Evolutionary conservation across 2,797 vertebrate genomes (phyloP).

Genomic region (Delichon dasypus): DNA sequence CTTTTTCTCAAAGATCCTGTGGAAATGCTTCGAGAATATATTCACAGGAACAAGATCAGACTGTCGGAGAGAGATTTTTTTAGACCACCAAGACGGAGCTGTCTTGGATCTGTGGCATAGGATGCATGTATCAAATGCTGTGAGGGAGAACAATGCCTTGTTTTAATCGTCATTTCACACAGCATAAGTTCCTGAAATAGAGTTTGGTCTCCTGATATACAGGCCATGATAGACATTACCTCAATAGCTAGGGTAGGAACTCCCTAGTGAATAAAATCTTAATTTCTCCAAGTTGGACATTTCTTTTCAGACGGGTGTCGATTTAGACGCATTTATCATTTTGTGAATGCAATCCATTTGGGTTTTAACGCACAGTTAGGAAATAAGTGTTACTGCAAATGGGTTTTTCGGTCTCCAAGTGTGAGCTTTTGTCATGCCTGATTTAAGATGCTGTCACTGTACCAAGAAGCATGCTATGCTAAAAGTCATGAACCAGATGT

Average conservation of each 20-base stretch:
- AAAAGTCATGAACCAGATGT: constrained; percentile 44
- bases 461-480: not conserved
- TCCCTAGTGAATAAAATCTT: not conserved
- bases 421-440: not conserved
- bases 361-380: not conserved
- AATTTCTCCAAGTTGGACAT: not conserved
- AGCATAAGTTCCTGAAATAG: not conserved
- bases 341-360: not conserved
- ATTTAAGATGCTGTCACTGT: constrained; percentile 3
- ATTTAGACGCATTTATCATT: not conserved
- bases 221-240: not conserved
- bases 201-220: not conserved
- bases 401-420: not conserved
- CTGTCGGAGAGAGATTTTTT: not conserved
- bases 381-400: constrained; percentile 14
- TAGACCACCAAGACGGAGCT: not conserved
- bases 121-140: not conserved
- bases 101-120: not conserved
- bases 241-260: not conserved
- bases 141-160: not conserved
- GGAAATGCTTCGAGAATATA: not conserved
- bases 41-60: not conserved
- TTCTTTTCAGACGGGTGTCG: not conserved
- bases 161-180: not conserved
- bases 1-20: not conserved